Base-by-base conservation (phyloP, 2,797 vertebrate species). In the Halcyon badia region DNA sequence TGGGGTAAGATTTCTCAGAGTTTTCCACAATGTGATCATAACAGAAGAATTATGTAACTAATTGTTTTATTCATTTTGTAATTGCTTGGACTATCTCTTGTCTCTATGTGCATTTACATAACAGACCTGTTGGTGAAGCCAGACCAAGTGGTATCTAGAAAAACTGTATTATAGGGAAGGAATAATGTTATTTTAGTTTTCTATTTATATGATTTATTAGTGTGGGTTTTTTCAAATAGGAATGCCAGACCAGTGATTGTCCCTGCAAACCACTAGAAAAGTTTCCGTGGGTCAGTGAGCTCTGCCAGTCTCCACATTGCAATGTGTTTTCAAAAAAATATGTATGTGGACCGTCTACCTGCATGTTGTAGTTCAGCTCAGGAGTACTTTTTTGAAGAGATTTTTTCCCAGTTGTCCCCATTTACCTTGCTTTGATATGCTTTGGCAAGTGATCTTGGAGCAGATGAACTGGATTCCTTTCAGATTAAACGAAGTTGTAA, bases 401-500 rank as follows among this genome's bases (percentile, higher is more conserved):
- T 68, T 68, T 84, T 42, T 91, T 66, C 66, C 66, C 39, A 41
- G 26, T 82, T 93, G 83, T 87, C 73, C 66, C 73, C 39, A 16
- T 88, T 79, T 89, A 46, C 39, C 58, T 95, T 69, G 54, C 72
- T 92, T 87, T 90, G 92, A 56, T 90, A 39, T 37, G 24, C 3
- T 1, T 17, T 96, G 86, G 88, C 85, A 79, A 35, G 48, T 76
- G 37, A 64, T 95, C 57, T 82, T 69, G 51, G 88, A 79, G 66
- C 30, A 82, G 44, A 77, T 66, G 54, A 66, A 33, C 2, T 14
- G 41, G 56, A 95, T 96, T 95, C 80, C n/a, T 95, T 88, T 96
- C 35, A 24, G 41, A 65, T 95, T 77, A 96, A 90, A 48, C 42
- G 58, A 0, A 64, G 9, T 65, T 93, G 69, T 64, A 48, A 89